A percentile compares a stretch with the other conserved stretches of the same genome.
Conservation (phyloP, 2,888 invertebrate genomes). For the Scotopteryx bipunctaria region DNA sequence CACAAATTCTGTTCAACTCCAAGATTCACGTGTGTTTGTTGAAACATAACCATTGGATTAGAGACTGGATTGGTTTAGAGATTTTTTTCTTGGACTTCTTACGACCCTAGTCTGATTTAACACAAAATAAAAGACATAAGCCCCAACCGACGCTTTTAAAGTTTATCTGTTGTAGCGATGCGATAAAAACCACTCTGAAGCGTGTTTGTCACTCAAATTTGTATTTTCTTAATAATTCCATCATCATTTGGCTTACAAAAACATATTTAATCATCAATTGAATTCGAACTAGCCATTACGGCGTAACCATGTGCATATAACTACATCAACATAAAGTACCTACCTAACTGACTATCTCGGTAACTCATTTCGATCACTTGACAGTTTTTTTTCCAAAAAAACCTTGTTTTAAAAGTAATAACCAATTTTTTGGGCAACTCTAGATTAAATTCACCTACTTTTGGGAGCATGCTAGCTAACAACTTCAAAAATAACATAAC, state of each 20-base stretch:
- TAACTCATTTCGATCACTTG: not conserved
- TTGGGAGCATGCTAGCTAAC: too few relatives aligned
- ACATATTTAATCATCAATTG: not conserved
- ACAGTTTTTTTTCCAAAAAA: too few relatives aligned
- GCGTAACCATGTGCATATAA: not conserved
- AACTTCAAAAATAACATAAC: too few relatives aligned
- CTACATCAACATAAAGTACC: not conserved
- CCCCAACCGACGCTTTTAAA: too few relatives aligned
- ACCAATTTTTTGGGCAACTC: too few relatives aligned
- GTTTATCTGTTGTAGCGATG: not conserved
- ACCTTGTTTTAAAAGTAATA: too few relatives aligned
- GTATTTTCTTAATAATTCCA: not conserved
- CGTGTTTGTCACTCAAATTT: not conserved
- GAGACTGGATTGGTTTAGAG: constrained; percentile 29
- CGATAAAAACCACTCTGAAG: not conserved
- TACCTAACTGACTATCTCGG: not conserved
- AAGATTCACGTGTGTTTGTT: constrained; percentile 38
- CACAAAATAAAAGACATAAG: too few relatives aligned
- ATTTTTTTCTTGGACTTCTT: constrained; percentile 7
- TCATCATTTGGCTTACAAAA: not conserved
- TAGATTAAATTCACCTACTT: too few relatives aligned
- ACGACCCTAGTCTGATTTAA: not conserved
- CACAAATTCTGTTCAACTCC: constrained; percentile 60
- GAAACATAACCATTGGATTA: constrained; percentile 27
- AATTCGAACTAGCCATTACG: too few relatives aligned